Conservation (phyloP, 2,797 vertebrate genomes). For the Notolabrus celidotus region DNA sequence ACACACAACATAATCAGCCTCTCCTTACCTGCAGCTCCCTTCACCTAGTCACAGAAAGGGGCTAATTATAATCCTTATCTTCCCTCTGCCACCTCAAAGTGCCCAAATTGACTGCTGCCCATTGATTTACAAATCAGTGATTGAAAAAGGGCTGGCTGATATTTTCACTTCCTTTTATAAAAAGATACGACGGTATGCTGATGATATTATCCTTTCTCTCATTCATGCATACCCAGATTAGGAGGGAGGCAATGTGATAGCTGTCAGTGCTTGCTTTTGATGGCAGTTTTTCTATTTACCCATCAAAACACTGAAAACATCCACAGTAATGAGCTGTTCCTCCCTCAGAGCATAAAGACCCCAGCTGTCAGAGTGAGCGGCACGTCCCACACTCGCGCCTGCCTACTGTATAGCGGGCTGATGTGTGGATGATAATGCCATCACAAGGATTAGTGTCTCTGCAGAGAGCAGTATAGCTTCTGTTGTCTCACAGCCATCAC, state of each 20-base stretch:
- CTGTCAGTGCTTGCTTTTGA: slow-evolving; percentile 72
- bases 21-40: slow-evolving; percentile 58
- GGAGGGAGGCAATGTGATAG: slow-evolving; percentile 62
- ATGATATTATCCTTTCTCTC: slow-evolving; percentile 74
- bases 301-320: slow-evolving; percentile 76
- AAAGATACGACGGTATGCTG: slow-evolving; percentile 60
- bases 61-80: slow-evolving; percentile 76
- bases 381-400: slow-evolving; percentile 56
- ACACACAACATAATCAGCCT: slow-evolving; percentile 54
- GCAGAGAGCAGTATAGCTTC: slow-evolving; percentile 54
- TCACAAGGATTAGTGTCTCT: slow-evolving; percentile 73
- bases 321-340: slow-evolving; percentile 75
- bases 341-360: slow-evolving; percentile 70
- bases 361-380: slow-evolving; percentile 68
- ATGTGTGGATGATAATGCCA: slow-evolving; percentile 76
- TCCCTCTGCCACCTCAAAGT: slow-evolving; percentile 61
- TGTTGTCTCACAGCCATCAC: slow-evolving; percentile 69
- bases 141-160: slow-evolving; percentile 58
- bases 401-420: slow-evolving; percentile 65
- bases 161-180: slow-evolving; percentile 55
- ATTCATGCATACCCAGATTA: slow-evolving; percentile 76
- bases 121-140: slow-evolving; percentile 77
- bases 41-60: slow-evolving; percentile 52
- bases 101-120: slow-evolving; percentile 58
- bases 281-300: slow-evolving; percentile 74